Percentiles rank a stretch among this genome's conserved stretches.
Conservation (phyloP, 2,797 vertebrate species). For the Potorous gilbertii region DNA sequence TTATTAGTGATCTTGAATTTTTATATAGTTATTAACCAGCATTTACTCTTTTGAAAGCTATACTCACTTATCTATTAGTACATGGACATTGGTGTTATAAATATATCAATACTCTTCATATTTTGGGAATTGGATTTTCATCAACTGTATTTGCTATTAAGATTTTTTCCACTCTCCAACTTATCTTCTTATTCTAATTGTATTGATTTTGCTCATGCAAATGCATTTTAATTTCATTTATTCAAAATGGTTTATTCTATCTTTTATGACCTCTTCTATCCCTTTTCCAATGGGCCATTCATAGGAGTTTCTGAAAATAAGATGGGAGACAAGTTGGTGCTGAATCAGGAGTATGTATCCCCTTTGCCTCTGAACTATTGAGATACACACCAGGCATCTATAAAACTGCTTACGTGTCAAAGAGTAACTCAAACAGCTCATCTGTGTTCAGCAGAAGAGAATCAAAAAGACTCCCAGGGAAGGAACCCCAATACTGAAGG, state of each 20-base stretch:
- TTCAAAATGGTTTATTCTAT: background rate
- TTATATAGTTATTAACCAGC: background rate
- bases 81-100: background rate
- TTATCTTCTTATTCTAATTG: background rate
- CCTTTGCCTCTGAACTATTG: constrained; percentile 74
- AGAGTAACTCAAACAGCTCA: constrained; percentile 74
- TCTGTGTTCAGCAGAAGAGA: constrained; percentile 24
- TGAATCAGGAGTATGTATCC: constrained; percentile 65
- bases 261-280: background rate
- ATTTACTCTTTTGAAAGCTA: background rate
- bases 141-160: background rate
- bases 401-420: constrained; percentile 62
- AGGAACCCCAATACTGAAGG: background rate
- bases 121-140: background rate
- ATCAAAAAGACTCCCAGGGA: constrained; percentile 36
- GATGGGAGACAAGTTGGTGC: constrained; percentile 68
- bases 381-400: constrained; percentile 80
- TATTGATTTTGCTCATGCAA: background rate
- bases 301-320: constrained; percentile 77
- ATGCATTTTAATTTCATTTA: background rate
- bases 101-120: background rate
- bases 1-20: background rate
- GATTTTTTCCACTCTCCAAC: background rate
- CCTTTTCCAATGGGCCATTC: background rate
- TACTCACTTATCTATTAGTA: background rate